These are phyloP conservation scores for Liolophura sinensis DNA, from an alignment of 1,140 invertebrate species.

Conservation along the genomic window DNA sequence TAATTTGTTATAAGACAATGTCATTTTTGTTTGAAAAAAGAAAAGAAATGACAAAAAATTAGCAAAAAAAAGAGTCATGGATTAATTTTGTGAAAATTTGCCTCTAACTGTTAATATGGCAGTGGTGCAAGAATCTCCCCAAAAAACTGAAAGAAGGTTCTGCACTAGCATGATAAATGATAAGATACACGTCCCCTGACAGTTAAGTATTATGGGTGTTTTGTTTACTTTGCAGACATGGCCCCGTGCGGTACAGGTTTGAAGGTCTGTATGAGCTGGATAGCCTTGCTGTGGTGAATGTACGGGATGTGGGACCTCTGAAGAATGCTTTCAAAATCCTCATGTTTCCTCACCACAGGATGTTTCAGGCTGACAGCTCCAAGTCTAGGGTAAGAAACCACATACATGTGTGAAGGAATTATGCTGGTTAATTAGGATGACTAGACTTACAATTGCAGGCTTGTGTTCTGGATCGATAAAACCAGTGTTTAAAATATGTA, in stretches of 20 bases:
- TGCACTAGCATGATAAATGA: no score
- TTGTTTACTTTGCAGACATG: constrained; percentile 61
- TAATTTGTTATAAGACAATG: no score
- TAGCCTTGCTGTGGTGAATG: constrained; percentile 92
- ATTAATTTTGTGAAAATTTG: no score
- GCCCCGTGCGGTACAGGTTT: constrained; percentile 85
- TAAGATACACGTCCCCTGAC: neutral
- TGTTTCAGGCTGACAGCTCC: constrained; percentile 87
- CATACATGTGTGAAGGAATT: neutral
- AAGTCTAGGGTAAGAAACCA: constrained; percentile 69
- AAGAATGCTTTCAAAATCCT: constrained; percentile 93
- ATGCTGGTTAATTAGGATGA: no score
- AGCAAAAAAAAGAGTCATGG: no score
- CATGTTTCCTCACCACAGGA: constrained; percentile 89
- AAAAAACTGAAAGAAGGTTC: no score
- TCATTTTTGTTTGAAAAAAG: no score
- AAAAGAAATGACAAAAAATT: neutral
- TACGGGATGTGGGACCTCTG: constrained; percentile 83
- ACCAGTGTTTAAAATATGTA: no score
- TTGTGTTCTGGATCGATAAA: neutral
- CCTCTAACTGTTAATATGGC: no score
- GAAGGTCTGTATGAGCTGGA: constrained; percentile 88
- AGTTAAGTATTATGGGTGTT: neutral
- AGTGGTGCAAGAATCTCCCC: no score
- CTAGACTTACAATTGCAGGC: neutral